Evolutionary conservation across 2,888 invertebrate genomes (phyloP), one percentile per base, ranked within the genome.

Genomic region (Pollenia amentaria): DNA sequence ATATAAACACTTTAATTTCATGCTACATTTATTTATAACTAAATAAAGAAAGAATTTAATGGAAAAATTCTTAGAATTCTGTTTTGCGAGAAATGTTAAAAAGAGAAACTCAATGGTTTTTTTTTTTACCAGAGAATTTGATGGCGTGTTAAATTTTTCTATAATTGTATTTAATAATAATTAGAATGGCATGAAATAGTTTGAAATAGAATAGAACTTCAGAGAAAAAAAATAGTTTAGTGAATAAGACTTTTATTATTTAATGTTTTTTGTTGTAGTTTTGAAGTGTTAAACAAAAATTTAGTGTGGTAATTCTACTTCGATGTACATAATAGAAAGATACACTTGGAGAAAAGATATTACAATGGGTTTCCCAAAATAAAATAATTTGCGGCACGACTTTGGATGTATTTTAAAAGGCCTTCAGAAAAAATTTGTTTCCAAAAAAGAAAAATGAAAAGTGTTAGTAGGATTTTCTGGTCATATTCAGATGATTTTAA

Each of bases 11-110:
- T 82, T 91, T 90, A 90, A 91, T 91, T 91, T 91, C 90, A 91
- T 89, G 91, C 89, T 89, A 90, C 90, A 90, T 91, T 90, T 89
- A 89, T 88, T 89, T 89, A 70, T 64, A 55, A 64, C 64, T 46
- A 72, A 62, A 70, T 60, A 69, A 64, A 78, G 44, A 69, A 64
- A 78, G 44, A 84, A 84, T 60, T 78, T 72, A 73, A 73, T 78
- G 60, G 65, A 72, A 14, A 69, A 84, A 84, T 84, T 84, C 84
- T 62, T 78, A 8, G 73, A 84, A 84, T 84, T 84, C 51, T 62
- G n/a, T 46, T 53, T 29, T 29, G 29, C 29, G 70, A 60, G 16
- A 73, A 62, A 53, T 44, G 16, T 65, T 72, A 4, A 40, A 10
- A 2, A 40, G n/a, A 16, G 10, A 53, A 18, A 60, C 48, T 53